Evolutionary conservation across 2,888 invertebrate genomes (phyloP).

Genomic region (Sympetrum striolatum): DNA sequence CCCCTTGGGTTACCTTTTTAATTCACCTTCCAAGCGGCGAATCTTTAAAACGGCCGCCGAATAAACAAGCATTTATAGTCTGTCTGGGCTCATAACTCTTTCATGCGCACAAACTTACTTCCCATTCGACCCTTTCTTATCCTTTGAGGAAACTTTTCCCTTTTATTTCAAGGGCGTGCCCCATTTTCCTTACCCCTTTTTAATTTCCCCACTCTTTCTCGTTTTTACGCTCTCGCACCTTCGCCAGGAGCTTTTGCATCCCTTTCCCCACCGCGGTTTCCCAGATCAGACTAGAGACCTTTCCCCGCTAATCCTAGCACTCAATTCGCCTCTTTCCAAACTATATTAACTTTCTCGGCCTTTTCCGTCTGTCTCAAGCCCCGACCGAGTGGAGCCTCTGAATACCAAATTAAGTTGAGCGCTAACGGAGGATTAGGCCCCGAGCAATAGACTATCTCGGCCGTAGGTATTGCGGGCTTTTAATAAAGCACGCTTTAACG

Average conservation of each 20-base stretch:
- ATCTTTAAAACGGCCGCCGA: neutral
- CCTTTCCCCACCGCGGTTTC: neutral
- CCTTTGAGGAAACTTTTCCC: neutral
- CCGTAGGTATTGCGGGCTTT: no score
- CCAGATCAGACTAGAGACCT: neutral
- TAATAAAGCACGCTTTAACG: no score
- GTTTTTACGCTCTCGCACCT: neutral
- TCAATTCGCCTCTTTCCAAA: neutral
- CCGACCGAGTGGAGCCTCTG: no score
- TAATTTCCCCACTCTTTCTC: neutral
- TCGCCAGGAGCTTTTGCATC: neutral
- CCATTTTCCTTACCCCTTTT: neutral
- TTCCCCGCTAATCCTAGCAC: neutral
- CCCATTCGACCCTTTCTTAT: neutral
- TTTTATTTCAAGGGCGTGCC: neutral
- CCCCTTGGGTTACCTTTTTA: neutral
- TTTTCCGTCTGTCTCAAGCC: no score
- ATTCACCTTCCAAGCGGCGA: conserved; percentile 4
- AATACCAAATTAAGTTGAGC: no score
- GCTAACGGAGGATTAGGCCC: no score
- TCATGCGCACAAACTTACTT: neutral
- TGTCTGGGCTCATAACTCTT: conserved; percentile 3
- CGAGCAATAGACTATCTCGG: no score
- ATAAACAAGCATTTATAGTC: conserved; percentile 26
- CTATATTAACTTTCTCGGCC: neutral